Conservation (phyloP, 2,113 vertebrate species). For the Malaclemys terrapin region DNA sequence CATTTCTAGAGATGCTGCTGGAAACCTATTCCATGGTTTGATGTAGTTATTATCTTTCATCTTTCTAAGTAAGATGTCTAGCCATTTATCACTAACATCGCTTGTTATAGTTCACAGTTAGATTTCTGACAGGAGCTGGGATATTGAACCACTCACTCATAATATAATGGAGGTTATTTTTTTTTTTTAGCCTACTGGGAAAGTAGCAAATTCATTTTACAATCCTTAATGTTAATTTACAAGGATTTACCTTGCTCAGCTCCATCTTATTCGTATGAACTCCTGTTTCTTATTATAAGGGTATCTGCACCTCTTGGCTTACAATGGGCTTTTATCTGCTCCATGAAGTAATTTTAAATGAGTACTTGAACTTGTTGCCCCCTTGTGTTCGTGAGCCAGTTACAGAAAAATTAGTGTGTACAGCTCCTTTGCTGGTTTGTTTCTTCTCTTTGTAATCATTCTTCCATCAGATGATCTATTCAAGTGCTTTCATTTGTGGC, state of each 20-base stretch:
- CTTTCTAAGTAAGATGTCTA: not conserved
- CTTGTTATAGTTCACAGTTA: not conserved
- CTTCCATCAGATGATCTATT: slow-evolving; percentile 12
- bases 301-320: not conserved
- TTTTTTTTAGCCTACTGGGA: slow-evolving; percentile 25
- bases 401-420: not conserved
- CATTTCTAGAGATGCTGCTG: not conserved
- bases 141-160: not conserved
- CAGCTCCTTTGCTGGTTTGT: not conserved
- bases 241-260: slow-evolving; percentile 12
- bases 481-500: not conserved
- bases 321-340: slow-evolving; percentile 51
- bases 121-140: not conserved
- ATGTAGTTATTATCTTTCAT: slow-evolving; percentile 36
- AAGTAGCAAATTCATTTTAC: not conserved
- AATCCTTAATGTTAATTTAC: not conserved
- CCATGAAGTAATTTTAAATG: slow-evolving; percentile 25
- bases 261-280: slow-evolving; percentile 5
- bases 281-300: not conserved
- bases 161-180: not conserved
- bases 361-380: not conserved
- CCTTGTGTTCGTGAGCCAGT: not conserved
- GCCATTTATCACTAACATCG: slow-evolving; percentile 3
- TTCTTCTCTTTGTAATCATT: slow-evolving; percentile 25
- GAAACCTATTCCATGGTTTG: slow-evolving; percentile 13